Conservation (phyloP, 92 coral and sea anemone species). For the Phymanthus crucifer region DNA sequence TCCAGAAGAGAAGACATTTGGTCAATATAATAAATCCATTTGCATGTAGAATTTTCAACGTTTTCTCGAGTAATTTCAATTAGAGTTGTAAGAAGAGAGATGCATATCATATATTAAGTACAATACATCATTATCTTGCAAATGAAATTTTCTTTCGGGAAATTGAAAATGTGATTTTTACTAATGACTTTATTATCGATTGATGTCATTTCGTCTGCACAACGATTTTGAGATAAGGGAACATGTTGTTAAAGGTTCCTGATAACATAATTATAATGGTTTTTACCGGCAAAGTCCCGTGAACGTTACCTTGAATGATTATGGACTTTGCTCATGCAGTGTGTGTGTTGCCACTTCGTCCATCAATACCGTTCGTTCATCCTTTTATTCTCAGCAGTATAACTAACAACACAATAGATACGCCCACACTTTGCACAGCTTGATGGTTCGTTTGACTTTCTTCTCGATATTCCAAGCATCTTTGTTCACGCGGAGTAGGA, state of each 20-base stretch:
- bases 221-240: no score
- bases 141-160: no score
- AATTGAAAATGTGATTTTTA: no score
- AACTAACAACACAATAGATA: not conserved
- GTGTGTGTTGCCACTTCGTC: not conserved
- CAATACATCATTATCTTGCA: no score
- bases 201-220: no score
- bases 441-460: not conserved
- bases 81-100: no score
- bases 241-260: not conserved
- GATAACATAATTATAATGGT: not conserved
- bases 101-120: no score
- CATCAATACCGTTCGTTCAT: not conserved
- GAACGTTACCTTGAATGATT: not conserved
- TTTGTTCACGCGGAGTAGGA: not conserved
- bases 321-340: not conserved
- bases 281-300: not conserved
- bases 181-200: no score
- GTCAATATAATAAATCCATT: no score
- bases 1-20: no score
- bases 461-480: not conserved
- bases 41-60: no score
- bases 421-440: conserved; percentile 5
- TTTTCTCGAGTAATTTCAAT: no score
- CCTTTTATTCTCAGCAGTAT: not conserved